Conservation (phyloP, 2,888 invertebrate genomes). For the Hermodice carunculata region DNA sequence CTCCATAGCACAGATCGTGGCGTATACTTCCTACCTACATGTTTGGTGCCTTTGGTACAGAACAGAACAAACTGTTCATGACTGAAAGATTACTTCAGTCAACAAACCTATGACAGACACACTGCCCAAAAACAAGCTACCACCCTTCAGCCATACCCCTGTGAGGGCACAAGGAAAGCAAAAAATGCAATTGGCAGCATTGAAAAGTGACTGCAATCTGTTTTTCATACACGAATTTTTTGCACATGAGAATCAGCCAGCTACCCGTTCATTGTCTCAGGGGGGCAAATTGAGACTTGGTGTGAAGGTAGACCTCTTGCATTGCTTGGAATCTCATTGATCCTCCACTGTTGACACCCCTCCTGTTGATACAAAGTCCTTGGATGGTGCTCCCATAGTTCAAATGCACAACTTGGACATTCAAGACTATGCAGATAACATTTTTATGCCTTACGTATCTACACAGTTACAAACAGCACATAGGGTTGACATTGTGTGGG, state of each 20-base stretch:
- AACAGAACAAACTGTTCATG: too few species aligned
- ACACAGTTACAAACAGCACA: background rate
- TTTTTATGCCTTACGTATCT: background rate
- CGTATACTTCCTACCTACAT: too few species aligned
- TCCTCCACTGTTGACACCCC: background rate
- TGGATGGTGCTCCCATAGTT: background rate
- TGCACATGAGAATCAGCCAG: background rate
- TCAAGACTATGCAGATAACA: background rate
- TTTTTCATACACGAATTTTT: background rate
- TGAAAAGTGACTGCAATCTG: background rate
- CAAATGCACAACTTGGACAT: background rate
- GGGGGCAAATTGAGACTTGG: background rate
- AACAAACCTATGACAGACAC: background rate
- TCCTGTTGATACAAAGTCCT: background rate
- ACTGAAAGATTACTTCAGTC: too few species aligned
- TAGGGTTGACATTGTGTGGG: background rate
- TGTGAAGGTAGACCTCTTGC: background rate
- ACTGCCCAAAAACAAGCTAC: background rate
- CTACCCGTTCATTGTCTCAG: background rate
- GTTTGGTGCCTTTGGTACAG: too few species aligned
- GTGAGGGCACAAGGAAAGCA: background rate
- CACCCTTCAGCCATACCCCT: background rate
- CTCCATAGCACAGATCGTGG: too few species aligned
- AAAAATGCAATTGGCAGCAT: background rate
- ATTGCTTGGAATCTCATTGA: background rate